Base-by-base conservation (phyloP, 2,797 vertebrate species). In the Amblyopsis hoosieri region DNA sequence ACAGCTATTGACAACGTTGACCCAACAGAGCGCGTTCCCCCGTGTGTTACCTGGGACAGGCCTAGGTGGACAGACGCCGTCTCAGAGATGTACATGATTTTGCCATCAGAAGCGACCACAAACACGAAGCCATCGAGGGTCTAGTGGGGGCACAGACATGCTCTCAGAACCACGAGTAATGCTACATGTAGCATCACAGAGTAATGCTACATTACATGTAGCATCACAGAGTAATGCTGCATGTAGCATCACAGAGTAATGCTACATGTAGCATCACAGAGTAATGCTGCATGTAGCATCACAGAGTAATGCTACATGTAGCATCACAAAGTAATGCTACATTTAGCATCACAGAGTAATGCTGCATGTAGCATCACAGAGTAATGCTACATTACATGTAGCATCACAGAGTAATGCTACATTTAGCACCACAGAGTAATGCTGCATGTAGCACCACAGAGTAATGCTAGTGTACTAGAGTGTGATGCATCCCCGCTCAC, bases 11-110 rank as follows among this genome's bases (percentile, higher is more conserved):
- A 3, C 23, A 23, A 23, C 23, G 23, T 11, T 29, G 51, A 54
- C 53, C 31, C 51, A 53, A 12, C 17, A 23, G 11, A 54, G 19
- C 13, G 11, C 29, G 9, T 33, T 13, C 2, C 14, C 17, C 15
- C 15, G 10, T 57, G 15, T n/a, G 23, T 50, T 91, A 98, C 97
- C 96, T 98, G 97, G 14, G 97, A 98, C 79, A 98, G 80, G 45
- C 97, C 97, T 0, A 98, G 91, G 81, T 98, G 97, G 8, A 98
- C 97, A 0, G 97, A 98, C 0, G 97, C 97, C 0, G 96, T 98
- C 84, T 98, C 97, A 10, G 97, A 98, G 69, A 98, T 98, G 85
- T 98, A 98, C 95, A 98, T 96, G 81, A 98, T 97, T 90, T 98
- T 98, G 7, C 97, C 97, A 37, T 98, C 96, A 11, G 96, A 94